A percentile compares a stretch with the other conserved stretches of the same genome.
phyloP scores from a whole-genome alignment of 1,140 invertebrate species.

The Philotrypesis tridentata region DNA sequence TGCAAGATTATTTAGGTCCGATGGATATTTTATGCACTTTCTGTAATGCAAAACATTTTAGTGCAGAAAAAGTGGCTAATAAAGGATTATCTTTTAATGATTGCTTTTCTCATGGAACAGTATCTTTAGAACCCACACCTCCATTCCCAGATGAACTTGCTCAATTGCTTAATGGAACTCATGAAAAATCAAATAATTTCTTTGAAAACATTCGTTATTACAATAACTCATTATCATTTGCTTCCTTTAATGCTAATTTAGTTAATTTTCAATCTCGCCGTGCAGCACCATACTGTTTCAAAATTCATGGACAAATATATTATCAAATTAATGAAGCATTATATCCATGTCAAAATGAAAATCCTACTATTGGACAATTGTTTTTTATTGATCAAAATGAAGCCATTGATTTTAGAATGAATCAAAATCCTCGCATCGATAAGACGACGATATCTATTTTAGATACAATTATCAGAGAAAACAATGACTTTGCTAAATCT shows the following conservation, averaged over 20 bases:
- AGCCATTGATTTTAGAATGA: slow-evolving; percentile 19
- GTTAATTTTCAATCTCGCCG: too few species aligned
- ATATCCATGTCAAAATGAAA: not conserved
- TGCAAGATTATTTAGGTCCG: slow-evolving; percentile 2
- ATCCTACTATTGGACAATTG: not conserved
- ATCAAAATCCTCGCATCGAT: slow-evolving; percentile 16
- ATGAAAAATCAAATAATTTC: too few species aligned
- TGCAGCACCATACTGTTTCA: too few species aligned
- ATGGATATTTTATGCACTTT: slow-evolving; percentile 29
- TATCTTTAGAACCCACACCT: too few species aligned
- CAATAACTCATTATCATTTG: too few species aligned
- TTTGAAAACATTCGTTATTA: too few species aligned
- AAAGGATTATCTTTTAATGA: slow-evolving; percentile 45
- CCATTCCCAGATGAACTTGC: too few species aligned
- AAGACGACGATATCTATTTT: slow-evolving; percentile 15
- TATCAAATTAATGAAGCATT: too few species aligned
- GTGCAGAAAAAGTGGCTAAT: slow-evolving; percentile 39
- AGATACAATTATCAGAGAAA: slow-evolving; percentile 26
- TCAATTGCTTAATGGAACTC: too few species aligned
- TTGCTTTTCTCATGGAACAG: slow-evolving; percentile 48
- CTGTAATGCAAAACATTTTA: slow-evolving; percentile 48
- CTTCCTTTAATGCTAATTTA: not conserved
- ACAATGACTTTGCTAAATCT: slow-evolving; percentile 31
- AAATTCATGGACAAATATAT: too few species aligned
- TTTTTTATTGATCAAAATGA: slow-evolving; percentile 18